A percentile compares a stretch with the other conserved stretches of the same genome.
Evolutionary conservation across 1,140 invertebrate genomes (phyloP).

Genomic region (Anastrepha obliqua): DNA sequence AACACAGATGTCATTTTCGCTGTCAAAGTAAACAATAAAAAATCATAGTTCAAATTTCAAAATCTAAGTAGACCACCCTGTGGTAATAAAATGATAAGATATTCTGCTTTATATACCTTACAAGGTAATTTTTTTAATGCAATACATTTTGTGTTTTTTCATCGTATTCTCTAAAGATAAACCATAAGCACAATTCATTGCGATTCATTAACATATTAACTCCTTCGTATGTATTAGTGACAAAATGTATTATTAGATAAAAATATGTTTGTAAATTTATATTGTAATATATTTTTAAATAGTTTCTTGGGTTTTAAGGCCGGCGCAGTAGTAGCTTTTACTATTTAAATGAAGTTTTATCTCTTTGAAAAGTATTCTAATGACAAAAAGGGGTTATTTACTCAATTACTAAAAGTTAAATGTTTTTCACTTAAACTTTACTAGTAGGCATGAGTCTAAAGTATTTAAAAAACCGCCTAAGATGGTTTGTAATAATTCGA

Average conservation of each 20-base stretch:
- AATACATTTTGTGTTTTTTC: not conserved
- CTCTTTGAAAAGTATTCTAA: not conserved
- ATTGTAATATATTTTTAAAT: slow-evolving; percentile 30
- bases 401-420: slow-evolving; percentile 17
- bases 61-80: too few species aligned
- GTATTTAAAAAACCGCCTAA: not conserved
- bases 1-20: too few species aligned
- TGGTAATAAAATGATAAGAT: too few species aligned
- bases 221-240: slow-evolving; percentile 22
- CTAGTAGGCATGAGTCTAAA: not conserved
- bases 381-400: slow-evolving; percentile 31
- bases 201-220: not conserved
- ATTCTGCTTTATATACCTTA: too few species aligned
- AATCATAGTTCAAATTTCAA: too few species aligned
- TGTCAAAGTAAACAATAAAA: too few species aligned
- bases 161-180: not conserved
- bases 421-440: not conserved
- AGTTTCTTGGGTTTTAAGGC: slow-evolving; percentile 50
- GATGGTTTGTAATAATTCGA: not conserved
- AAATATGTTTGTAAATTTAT: not conserved
- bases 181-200: not conserved
- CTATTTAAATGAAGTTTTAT: slow-evolving; percentile 30
- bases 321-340: slow-evolving; percentile 57
- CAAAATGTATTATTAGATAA: slow-evolving; percentile 1
- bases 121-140: too few species aligned